Percentiles rank a stretch among this genome's conserved stretches.
These are phyloP conservation scores for Ophion ventricosus DNA, from an alignment of 2,888 invertebrate species.

Conservation along the genomic window DNA sequence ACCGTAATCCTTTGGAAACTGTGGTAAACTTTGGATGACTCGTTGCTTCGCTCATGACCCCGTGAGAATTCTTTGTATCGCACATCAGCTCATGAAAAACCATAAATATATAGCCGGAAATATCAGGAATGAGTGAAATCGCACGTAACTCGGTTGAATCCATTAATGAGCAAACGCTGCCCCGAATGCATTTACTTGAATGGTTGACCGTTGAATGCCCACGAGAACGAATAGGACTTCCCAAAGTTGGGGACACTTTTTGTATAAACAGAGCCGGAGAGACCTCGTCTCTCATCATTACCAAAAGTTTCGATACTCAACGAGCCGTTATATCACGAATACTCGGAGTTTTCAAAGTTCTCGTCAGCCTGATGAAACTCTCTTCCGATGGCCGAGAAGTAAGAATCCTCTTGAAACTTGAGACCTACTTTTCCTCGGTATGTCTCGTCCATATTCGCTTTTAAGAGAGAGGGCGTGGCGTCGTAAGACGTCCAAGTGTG, in stretches of 20 bases:
- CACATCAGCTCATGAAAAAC: conserved; percentile 52
- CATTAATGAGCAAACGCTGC: neutral
- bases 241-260: neutral
- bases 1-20: too few species aligned
- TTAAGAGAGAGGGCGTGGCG: neutral
- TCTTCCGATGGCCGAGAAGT: conserved; percentile 23
- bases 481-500: conserved; percentile 8
- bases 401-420: conserved; percentile 31
- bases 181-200: too few species aligned
- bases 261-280: neutral
- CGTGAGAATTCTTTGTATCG: conserved; percentile 38
- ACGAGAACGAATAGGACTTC: conserved; percentile 7
- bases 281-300: conserved; percentile 33
- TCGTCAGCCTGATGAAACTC: conserved; percentile 29
- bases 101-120: neutral
- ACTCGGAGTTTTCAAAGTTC: conserved; percentile 34
- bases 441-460: conserved; percentile 35
- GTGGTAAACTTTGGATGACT: too few species aligned
- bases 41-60: too few species aligned
- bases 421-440: conserved; percentile 59
- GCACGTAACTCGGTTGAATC: neutral
- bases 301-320: conserved; percentile 32
- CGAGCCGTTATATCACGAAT: conserved; percentile 20
- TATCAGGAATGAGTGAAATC: conserved; percentile 45
- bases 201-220: conserved; percentile 12